These are phyloP conservation scores for Dinomys branickii DNA, from an alignment of 2,113 vertebrate genomes.

Conservation along the genomic window DNA sequence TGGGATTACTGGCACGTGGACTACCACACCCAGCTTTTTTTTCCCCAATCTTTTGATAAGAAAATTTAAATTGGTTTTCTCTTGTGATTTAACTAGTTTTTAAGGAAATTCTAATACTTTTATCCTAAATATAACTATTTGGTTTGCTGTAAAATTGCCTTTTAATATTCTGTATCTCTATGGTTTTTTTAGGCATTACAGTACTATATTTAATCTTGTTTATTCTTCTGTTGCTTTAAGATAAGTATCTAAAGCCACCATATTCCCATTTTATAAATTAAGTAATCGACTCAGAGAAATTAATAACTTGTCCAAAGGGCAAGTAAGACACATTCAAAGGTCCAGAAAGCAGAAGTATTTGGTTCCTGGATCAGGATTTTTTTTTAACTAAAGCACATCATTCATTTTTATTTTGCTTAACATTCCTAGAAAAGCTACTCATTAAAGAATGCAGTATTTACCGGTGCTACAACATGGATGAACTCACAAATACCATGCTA, in stretches of 20 bases:
- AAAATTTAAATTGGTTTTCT: neutral
- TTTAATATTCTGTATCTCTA: neutral
- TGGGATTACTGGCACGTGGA: too few relatives aligned
- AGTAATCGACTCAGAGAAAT: constrained; percentile 28
- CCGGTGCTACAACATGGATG: neutral
- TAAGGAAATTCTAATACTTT: constrained; percentile 1
- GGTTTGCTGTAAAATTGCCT: neutral
- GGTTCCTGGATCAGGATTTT: neutral
- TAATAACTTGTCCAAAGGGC: neutral
- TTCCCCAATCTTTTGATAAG: neutral
- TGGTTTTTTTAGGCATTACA: neutral
- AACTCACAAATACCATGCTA: neutral
- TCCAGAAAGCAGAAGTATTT: neutral
- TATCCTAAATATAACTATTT: neutral
- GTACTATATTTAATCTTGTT: neutral
- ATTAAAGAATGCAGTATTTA: neutral
- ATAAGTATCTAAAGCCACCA: neutral
- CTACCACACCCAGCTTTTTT: too few relatives aligned
- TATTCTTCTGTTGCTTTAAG: neutral
- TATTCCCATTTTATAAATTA: constrained; percentile 4
- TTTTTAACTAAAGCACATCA: neutral
- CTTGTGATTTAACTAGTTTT: constrained; percentile 7
- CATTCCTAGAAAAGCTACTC: neutral
- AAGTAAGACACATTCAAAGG: neutral
- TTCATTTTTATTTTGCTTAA: neutral